Percentiles rank a stretch among this genome's conserved stretches.
These are phyloP conservation scores for Julus scanicus DNA, from an alignment of 2,888 invertebrate genomes.

Conservation along the genomic window DNA sequence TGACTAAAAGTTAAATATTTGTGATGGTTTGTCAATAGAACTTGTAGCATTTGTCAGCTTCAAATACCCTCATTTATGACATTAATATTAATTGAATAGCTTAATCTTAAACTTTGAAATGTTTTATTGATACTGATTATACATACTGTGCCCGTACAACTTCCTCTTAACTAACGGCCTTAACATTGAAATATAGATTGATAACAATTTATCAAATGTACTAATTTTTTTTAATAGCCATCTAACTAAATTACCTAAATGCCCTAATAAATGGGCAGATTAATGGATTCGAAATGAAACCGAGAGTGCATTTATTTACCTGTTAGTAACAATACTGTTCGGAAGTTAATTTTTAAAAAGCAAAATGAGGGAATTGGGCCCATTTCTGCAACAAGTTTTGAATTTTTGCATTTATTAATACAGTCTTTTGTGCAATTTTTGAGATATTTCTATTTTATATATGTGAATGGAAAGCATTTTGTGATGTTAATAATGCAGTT, in stretches of 20 bases:
- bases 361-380: neutral
- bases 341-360: neutral
- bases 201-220: neutral
- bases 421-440: neutral
- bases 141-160: neutral
- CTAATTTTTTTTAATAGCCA: neutral
- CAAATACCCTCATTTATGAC: neutral
- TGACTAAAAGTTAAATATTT: neutral
- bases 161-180: neutral
- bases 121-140: neutral
- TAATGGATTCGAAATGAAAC: neutral
- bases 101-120: neutral
- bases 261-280: neutral
- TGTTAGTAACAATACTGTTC: neutral
- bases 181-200: constrained; percentile 1
- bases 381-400: neutral
- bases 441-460: constrained; percentile 33
- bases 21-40: neutral
- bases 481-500: constrained; percentile 27
- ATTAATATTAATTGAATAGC: neutral
- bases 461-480: neutral
- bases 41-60: neutral
- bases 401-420: constrained; percentile 15
- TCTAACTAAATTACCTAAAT: neutral
- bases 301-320: neutral